Evolutionary conservation across 2,113 vertebrate species (phyloP).

Genomic region (Sinocyclocheilus rhinocerous): DNA sequence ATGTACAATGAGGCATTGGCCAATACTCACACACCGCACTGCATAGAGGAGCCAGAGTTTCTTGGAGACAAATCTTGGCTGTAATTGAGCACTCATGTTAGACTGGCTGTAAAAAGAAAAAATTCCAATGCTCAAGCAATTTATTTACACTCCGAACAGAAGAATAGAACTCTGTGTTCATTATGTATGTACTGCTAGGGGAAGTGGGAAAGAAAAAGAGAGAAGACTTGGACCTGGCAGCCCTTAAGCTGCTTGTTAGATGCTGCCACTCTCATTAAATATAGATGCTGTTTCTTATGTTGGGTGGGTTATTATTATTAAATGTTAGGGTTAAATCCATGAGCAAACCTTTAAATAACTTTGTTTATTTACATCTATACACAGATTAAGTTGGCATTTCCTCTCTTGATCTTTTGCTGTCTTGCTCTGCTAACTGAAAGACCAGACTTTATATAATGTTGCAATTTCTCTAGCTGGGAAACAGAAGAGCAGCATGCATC

Average conservation of each 20-base stretch:
- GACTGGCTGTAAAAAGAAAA: conserved; percentile 30
- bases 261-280: conserved; percentile 65
- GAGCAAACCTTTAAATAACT: conserved; percentile 17
- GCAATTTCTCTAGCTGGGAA: neutral
- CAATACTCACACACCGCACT: neutral
- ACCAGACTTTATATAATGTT: neutral
- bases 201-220: conserved; percentile 27
- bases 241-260: conserved; percentile 60
- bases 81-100: conserved; percentile 1
- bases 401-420: neutral
- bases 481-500: neutral
- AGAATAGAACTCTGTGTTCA: conserved; percentile 24
- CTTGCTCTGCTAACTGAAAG: neutral
- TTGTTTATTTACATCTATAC: conserved; percentile 53
- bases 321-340: conserved; percentile 47
- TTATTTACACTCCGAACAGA: conserved; percentile 25
- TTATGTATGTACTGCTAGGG: conserved; percentile 37
- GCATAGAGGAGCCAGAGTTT: neutral
- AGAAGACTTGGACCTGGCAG: conserved; percentile 56
- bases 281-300: conserved; percentile 56
- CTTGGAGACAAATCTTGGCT: conserved; percentile 20
- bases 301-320: conserved; percentile 55
- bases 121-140: neutral
- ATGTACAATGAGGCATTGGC: neutral
- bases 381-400: conserved; percentile 53